phyloP scores from a whole-genome alignment of 2,113 vertebrate genomes.

The Xenopus tropicalis region UCB_Xtro_10.0 CM004451.2:55423001-55423500 shows the following conservation, averaged over 20 bases:
- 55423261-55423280: conserved; percentile 33
- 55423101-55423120: conserved; percentile 48
- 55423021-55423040: conserved; percentile 51
- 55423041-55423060: no score
- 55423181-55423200: conserved; percentile 60
- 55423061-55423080: no score
- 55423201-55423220: conserved; percentile 56
- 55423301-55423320: conserved; percentile 48
- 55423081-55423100: no score
- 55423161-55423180: conserved; percentile 59
- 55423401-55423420: neutral
- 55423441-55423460: no score
- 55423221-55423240: conserved; percentile 58
- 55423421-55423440: neutral
- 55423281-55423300: conserved; percentile 44
- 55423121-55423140: conserved; percentile 59
- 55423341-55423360: neutral
- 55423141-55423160: conserved; percentile 63
- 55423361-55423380: neutral
- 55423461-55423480: neutral
- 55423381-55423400: no score
- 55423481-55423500: neutral
- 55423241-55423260: conserved; percentile 44
- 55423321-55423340: conserved; percentile 18
- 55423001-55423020: conserved; percentile 46